Percentiles rank a stretch among this genome's conserved stretches.
Evolutionary conservation across 2,797 vertebrate genomes (phyloP).

Genomic region (Geotrypetes seraphini): DNA sequence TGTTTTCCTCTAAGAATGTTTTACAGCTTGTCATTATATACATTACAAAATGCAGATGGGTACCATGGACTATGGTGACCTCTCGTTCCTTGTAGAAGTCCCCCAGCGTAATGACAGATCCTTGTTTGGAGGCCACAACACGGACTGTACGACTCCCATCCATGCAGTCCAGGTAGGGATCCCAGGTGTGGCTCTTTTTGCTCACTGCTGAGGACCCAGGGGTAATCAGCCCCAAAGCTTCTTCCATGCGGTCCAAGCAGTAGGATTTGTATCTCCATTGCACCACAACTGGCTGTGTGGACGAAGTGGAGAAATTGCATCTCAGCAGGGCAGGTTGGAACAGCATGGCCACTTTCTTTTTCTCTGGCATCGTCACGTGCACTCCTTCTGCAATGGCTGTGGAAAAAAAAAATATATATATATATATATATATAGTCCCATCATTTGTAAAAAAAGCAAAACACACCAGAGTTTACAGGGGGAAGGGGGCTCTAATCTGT

Average conservation of each 20-base stretch:
- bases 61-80: conserved; percentile 87
- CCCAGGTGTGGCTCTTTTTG: conserved; percentile 66
- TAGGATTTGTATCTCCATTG: conserved; percentile 98
- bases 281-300: conserved; percentile 74
- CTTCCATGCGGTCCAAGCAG: conserved; percentile 80
- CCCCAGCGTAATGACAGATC: conserved; percentile 73
- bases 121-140: conserved; percentile 82
- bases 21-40: too few species aligned
- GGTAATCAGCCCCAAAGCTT: conserved; percentile 69
- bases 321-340: conserved; percentile 87
- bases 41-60: too few species aligned
- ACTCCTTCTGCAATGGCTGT: conserved; percentile 59
- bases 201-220: conserved; percentile 49
- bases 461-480: too few species aligned
- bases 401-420: too few species aligned
- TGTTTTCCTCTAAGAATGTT: too few species aligned
- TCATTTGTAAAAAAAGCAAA: too few species aligned
- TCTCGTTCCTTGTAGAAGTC: conserved; percentile 92
- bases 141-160: conserved; percentile 86
- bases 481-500: too few species aligned
- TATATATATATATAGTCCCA: too few species aligned
- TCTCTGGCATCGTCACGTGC: conserved; percentile 76
- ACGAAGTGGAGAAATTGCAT: conserved; percentile 83
- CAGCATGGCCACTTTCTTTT: conserved; percentile 80
- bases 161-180: conserved; percentile 80